phyloP scores from a whole-genome alignment of 1,140 invertebrate species.

The Dinothrombium tinctorium region DNA sequence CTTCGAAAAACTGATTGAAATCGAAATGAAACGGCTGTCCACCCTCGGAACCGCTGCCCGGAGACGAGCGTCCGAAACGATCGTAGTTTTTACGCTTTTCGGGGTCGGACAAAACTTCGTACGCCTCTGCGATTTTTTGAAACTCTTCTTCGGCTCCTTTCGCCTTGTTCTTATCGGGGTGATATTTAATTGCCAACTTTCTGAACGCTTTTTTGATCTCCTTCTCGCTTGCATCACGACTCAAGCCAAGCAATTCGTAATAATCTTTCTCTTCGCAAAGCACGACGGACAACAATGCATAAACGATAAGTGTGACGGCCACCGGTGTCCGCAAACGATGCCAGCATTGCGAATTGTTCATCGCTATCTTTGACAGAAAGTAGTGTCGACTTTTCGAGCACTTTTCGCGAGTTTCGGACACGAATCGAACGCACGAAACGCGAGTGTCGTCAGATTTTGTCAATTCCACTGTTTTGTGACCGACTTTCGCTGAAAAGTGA shows the following conservation, averaged over 20 bases:
- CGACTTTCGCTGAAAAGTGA: no score
- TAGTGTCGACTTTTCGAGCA: no score
- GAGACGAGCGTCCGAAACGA: slow-evolving; percentile 39
- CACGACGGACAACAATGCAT: no score
- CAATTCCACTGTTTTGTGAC: no score
- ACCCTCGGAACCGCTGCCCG: slow-evolving; percentile 2
- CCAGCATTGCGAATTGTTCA: no score
- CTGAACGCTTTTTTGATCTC: slow-evolving; percentile 31
- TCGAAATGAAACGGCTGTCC: slow-evolving; percentile 14
- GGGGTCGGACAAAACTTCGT: slow-evolving; percentile 85
- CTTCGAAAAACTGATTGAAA: slow-evolving; percentile 20
- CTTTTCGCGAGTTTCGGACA: no score
- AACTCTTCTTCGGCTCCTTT: slow-evolving; percentile 86
- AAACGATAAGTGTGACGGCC: no score
- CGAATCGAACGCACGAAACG: no score
- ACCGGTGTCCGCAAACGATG: no score
- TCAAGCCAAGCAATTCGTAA: slow-evolving; percentile 23
- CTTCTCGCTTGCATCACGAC: slow-evolving; percentile 19
- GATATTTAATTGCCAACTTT: slow-evolving; percentile 27
- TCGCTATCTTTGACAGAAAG: no score
- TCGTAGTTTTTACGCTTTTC: slow-evolving; percentile 90
- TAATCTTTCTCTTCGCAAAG: no score
- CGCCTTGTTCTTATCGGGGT: slow-evolving; percentile 50
- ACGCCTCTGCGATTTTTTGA: slow-evolving; percentile 93
- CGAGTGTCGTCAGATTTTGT: no score